Evolutionary conservation across 2,888 invertebrate species (phyloP).

Genomic region (Drosophila pseudotalamancana): DNA sequence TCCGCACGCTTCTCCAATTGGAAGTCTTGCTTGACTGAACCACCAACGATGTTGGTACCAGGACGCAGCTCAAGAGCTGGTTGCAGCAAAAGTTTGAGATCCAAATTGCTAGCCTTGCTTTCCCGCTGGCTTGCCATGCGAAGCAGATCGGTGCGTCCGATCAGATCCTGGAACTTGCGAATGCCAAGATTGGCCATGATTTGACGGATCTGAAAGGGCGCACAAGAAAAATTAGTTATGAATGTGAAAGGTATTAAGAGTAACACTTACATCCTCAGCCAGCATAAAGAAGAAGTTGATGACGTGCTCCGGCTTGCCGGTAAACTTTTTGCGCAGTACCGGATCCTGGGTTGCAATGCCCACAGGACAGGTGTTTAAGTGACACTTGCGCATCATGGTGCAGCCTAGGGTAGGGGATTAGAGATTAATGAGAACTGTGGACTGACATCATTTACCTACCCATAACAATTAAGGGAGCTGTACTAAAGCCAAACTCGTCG

Average conservation of each 20-base stretch:
- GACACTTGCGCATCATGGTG: slow-evolving; percentile 99
- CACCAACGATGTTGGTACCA: slow-evolving; percentile 95
- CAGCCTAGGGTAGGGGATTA: slow-evolving; percentile 87
- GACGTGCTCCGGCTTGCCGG: slow-evolving; percentile 98
- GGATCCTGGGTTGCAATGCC: slow-evolving; percentile 99
- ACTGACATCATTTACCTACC: slow-evolving; percentile 85
- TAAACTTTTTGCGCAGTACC: slow-evolving; percentile 96
- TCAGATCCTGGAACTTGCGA: slow-evolving; percentile 93
- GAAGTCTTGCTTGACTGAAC: slow-evolving; percentile 93
- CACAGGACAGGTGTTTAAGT: slow-evolving; percentile 99
- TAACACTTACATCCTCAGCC: slow-evolving; percentile 93
- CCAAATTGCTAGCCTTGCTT: slow-evolving; percentile 93
- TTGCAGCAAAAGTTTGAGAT: slow-evolving; percentile 93
- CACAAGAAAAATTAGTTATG: neutral
- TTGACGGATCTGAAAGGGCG: slow-evolving; percentile 88
- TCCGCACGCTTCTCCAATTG: slow-evolving; percentile 93
- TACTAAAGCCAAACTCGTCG: slow-evolving; percentile 99
- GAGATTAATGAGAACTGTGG: neutral
- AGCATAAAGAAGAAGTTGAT: slow-evolving; percentile 98
- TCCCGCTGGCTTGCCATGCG: slow-evolving; percentile 90
- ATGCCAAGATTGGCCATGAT: slow-evolving; percentile 97
- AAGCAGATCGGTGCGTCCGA: slow-evolving; percentile 95
- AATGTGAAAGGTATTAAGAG: neutral
- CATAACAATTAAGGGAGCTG: slow-evolving; percentile 98
- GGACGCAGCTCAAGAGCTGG: slow-evolving; percentile 96